phyloP scores from a whole-genome alignment of 2,888 invertebrate genomes.

The Apoda limacodes region DNA sequence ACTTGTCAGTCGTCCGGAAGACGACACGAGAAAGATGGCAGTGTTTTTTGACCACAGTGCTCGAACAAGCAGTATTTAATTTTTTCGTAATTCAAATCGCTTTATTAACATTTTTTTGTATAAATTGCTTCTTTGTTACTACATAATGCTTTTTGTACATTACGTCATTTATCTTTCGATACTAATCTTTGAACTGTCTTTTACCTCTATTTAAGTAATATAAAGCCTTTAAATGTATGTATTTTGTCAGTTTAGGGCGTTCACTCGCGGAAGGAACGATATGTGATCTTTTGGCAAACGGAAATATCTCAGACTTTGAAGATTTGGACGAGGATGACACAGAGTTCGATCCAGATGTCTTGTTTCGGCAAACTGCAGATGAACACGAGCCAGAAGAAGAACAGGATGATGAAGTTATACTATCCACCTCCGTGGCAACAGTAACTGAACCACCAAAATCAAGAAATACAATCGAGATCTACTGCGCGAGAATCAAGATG shows the following conservation, averaged over 20 bases:
- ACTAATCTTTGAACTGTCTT: too few relatives aligned
- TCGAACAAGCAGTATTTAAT: too few relatives aligned
- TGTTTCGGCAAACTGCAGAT: constrained; percentile 1
- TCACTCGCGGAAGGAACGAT: constrained; percentile 1
- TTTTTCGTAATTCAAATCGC: too few relatives aligned
- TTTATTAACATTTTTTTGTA: too few relatives aligned
- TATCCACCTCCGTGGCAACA: constrained; percentile 1
- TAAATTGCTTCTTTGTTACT: too few relatives aligned
- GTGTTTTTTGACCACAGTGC: too few relatives aligned
- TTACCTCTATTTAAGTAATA: not conserved
- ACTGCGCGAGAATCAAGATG: constrained; percentile 1
- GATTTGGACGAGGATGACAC: constrained; percentile 2
- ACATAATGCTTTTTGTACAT: too few relatives aligned
- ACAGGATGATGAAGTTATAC: constrained; percentile 1
- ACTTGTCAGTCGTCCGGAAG: too few relatives aligned
- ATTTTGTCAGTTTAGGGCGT: not conserved
- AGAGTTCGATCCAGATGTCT: not conserved
- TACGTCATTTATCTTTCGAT: too few relatives aligned
- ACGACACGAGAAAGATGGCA: too few relatives aligned
- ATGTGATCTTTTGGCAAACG: not conserved
- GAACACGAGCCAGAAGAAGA: constrained; percentile 1
- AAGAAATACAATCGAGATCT: not conserved
- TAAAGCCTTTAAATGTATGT: not conserved
- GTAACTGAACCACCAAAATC: not conserved
- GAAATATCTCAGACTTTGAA: constrained; percentile 3